phyloP scores from a whole-genome alignment of 1,140 invertebrate species.

The Oscheius sp. region DNA sequence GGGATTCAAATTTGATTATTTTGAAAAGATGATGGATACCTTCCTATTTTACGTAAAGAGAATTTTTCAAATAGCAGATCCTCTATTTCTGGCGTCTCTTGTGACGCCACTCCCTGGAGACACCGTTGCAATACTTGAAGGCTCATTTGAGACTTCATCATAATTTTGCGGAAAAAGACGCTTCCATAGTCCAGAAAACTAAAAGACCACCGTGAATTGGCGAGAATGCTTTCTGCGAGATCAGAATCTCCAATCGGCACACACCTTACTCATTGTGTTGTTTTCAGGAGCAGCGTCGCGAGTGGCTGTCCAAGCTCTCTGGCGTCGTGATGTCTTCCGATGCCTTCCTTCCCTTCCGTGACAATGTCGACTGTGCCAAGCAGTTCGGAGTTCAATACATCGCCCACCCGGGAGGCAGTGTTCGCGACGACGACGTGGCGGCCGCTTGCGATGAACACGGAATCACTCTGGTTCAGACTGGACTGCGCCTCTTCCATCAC shows the following conservation, averaged over 20 bases:
- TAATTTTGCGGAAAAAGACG: constrained; percentile 9
- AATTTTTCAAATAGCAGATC: too few species aligned
- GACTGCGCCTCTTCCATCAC: constrained; percentile 90
- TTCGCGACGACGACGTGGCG: constrained; percentile 77
- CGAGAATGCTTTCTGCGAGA: too few species aligned
- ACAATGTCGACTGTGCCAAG: constrained; percentile 87
- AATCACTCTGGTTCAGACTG: constrained; percentile 84
- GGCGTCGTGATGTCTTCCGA: constrained; percentile 92
- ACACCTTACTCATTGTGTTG: background rate
- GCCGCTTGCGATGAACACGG: constrained; percentile 86
- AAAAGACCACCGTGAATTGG: too few species aligned
- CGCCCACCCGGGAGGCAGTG: constrained; percentile 83
- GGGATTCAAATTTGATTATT: too few species aligned
- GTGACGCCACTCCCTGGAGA: background rate
- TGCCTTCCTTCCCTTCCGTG: constrained; percentile 96
- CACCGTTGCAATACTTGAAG: background rate
- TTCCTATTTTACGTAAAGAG: too few species aligned
- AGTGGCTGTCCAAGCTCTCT: constrained; percentile 77
- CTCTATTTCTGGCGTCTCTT: too few species aligned
- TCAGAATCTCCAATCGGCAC: too few species aligned
- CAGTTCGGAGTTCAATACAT: constrained; percentile 91
- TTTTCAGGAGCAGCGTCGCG: constrained; percentile 68
- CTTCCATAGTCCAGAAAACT: background rate
- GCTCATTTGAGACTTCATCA: background rate
- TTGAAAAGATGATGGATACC: too few species aligned